Evolutionary conservation across 2,113 vertebrate genomes (phyloP).

Genomic region (Probosciger aterrimus): DNA sequence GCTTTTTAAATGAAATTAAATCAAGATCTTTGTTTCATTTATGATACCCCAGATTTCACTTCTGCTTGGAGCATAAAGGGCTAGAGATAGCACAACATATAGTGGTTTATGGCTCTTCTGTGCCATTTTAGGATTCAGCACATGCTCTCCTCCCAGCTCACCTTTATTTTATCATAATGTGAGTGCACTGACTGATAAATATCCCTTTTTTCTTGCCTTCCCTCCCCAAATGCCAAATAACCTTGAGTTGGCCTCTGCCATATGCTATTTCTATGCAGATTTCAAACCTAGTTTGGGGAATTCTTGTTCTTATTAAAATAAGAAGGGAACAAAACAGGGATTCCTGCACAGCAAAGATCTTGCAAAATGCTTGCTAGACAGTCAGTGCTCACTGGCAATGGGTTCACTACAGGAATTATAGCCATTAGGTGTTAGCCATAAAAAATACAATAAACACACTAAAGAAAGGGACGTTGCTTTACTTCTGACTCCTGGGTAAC

Average conservation of each 20-base stretch:
- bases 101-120: conserved; percentile 19
- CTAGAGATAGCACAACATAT: not conserved
- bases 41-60: not conserved
- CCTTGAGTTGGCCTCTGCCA: conserved; percentile 28
- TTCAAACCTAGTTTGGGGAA: not conserved
- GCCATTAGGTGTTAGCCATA: not conserved
- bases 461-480: not conserved
- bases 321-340: not conserved
- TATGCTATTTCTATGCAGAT: not conserved
- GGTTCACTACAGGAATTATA: not conserved
- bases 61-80: not conserved
- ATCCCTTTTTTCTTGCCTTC: conserved; percentile 11
- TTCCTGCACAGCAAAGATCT: not conserved
- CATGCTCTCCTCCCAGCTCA: not conserved
- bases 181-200: conserved; percentile 1
- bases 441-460: not conserved
- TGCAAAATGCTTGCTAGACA: not conserved
- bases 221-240: conserved; percentile 29
- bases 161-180: conserved; percentile 39
- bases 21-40: not conserved
- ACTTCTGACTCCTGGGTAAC: not conserved
- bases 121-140: not conserved
- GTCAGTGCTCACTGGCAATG: accelerated
- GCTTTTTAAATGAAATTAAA: conserved; percentile 41
- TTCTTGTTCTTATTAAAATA: not conserved